A percentile compares a stretch with the other conserved stretches of the same genome.
Conservation (phyloP, 2,888 invertebrate species). For the Agonopterix heracliana region DNA sequence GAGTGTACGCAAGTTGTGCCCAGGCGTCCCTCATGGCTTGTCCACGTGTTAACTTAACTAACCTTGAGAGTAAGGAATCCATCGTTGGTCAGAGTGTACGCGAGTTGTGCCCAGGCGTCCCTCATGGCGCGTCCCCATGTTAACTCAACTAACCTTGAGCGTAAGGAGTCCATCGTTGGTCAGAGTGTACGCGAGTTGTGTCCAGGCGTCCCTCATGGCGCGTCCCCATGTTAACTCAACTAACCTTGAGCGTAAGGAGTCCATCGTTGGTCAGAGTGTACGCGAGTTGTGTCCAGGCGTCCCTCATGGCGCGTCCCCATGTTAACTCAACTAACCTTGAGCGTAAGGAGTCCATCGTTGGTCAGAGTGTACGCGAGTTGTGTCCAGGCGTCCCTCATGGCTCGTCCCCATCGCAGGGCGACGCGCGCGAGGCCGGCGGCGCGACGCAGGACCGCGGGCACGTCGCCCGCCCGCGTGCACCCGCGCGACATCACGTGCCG, state of each 20-base stretch:
- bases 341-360: constrained; percentile 28
- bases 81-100: too few relatives aligned
- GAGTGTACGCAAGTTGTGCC: too few relatives aligned
- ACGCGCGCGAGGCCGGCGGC: constrained; percentile 33
- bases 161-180: constrained; percentile 28
- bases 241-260: constrained; percentile 42
- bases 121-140: too few relatives aligned
- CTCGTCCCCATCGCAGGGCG: constrained; percentile 40
- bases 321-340: constrained; percentile 46
- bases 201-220: constrained; percentile 42
- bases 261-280: constrained; percentile 33
- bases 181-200: constrained; percentile 43
- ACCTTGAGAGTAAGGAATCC: too few relatives aligned
- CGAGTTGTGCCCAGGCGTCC: too few relatives aligned
- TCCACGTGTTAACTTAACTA: too few relatives aligned
- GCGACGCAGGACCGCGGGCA: constrained; percentile 29
- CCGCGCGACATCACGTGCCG: constrained; percentile 24
- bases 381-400: constrained; percentile 43
- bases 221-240: constrained; percentile 37
- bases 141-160: constrained; percentile 45
- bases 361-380: constrained; percentile 43
- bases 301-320: constrained; percentile 52
- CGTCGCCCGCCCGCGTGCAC: constrained; percentile 18
- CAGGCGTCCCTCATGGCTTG: too few relatives aligned
- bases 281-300: constrained; percentile 42